Evolutionary conservation across 2,113 vertebrate species (phyloP).

Genomic region (Holacanthus passer): DNA sequence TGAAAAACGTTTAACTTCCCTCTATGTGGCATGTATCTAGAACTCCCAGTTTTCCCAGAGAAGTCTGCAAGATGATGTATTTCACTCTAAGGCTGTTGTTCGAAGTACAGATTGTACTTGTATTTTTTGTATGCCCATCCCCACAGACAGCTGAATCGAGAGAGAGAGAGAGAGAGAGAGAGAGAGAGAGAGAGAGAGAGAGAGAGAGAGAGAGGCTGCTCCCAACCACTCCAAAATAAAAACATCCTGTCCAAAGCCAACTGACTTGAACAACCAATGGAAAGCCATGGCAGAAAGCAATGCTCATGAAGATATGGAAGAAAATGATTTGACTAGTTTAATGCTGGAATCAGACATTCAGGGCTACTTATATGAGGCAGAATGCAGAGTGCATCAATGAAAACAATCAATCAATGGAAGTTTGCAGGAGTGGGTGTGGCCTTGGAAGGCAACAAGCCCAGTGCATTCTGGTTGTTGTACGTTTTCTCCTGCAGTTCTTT

Average conservation of each 20-base stretch:
- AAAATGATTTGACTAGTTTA: too few relatives aligned
- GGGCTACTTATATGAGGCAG: too few relatives aligned
- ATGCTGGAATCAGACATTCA: not conserved
- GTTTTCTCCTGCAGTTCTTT: not conserved
- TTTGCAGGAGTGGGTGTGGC: too few relatives aligned
- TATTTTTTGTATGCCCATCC: not conserved
- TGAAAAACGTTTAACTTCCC: not conserved
- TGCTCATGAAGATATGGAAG: too few relatives aligned
- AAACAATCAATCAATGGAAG: too few relatives aligned
- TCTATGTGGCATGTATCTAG: not conserved
- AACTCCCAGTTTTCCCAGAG: not conserved
- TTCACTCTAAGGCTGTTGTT: not conserved
- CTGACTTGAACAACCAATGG: too few relatives aligned
- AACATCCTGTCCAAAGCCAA: too few relatives aligned
- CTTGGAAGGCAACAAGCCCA: too few relatives aligned
- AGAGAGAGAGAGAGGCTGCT: not conserved
- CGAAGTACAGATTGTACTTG: not conserved
- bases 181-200: not conserved
- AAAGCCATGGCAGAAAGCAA: too few relatives aligned
- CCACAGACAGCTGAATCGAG: not conserved
- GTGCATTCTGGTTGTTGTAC: not conserved
- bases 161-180: not conserved
- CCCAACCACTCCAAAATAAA: too few relatives aligned
- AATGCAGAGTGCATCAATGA: too few relatives aligned
- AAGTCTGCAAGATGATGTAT: too few relatives aligned